phyloP scores from a whole-genome alignment of 2,113 vertebrate species.

The Centropristis striata region DNA sequence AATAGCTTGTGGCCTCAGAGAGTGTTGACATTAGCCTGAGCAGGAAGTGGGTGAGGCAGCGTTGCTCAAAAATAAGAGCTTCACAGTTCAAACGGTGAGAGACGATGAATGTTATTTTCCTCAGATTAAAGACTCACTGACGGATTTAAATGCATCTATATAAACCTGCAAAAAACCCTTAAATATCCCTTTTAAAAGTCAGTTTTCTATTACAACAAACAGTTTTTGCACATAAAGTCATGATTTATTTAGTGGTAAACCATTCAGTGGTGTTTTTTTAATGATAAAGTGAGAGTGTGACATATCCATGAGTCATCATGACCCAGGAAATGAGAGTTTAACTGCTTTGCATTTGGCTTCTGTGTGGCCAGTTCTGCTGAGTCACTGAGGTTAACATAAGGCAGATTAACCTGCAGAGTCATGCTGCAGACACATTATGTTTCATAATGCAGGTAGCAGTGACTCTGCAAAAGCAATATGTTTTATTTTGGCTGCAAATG shows the following conservation, averaged over 20 bases:
- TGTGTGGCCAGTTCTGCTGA: background rate
- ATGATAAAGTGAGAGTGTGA: background rate
- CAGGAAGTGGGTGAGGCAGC: background rate
- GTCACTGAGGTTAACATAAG: background rate
- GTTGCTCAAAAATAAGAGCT: background rate
- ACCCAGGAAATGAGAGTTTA: background rate
- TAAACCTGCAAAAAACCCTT: background rate
- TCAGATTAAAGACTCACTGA: background rate
- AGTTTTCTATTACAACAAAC: background rate
- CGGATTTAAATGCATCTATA: background rate
- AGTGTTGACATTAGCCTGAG: background rate
- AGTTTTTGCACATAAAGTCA: background rate
- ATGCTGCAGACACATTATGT: background rate
- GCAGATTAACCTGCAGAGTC: no score
- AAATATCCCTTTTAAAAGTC: background rate
- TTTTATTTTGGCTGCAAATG: background rate
- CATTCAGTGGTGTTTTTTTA: background rate
- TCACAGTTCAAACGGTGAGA: background rate
- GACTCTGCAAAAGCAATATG: background rate
- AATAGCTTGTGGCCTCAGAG: no score
- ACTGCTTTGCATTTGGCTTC: background rate
- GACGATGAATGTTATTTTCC: background rate
- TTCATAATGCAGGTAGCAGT: fast-evolving
- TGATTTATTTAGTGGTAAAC: background rate
- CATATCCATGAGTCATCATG: background rate